phyloP scores from a whole-genome alignment of 30 jellyfish, hydroid and myxozoan species.

The Turritopsis rubra region DNA sequence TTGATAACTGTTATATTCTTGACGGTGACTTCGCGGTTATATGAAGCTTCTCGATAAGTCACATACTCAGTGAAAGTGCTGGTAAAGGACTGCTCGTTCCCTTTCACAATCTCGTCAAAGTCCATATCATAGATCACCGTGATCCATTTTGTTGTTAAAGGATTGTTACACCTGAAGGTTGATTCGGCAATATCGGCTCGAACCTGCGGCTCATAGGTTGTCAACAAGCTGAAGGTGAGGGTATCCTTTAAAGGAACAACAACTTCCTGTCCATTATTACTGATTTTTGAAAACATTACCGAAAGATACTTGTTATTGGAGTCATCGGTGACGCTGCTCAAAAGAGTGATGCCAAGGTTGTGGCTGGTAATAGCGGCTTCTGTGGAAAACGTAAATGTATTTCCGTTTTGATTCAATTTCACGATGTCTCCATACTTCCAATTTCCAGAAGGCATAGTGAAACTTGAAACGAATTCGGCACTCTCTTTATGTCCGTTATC shows the following conservation, averaged over 20 bases:
- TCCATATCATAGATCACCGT: slow-evolving; percentile 32
- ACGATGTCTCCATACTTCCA: slow-evolving; percentile 17
- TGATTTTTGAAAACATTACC: not conserved
- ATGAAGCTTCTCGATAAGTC: slow-evolving; percentile 27
- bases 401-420: slow-evolving; percentile 9
- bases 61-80: slow-evolving; percentile 43
- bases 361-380: not conserved
- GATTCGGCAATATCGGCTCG: slow-evolving; percentile 31
- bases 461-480: not conserved
- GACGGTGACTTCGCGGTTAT: slow-evolving; percentile 39
- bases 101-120: slow-evolving; percentile 42
- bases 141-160: slow-evolving; percentile 31
- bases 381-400: not conserved
- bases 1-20: slow-evolving; percentile 41
- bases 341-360: not conserved
- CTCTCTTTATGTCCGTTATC: not conserved
- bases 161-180: slow-evolving; percentile 46
- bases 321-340: not conserved
- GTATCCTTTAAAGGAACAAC: slow-evolving; percentile 26
- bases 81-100: slow-evolving; percentile 41
- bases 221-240: slow-evolving; percentile 24
- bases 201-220: slow-evolving; percentile 48
- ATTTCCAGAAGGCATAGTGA: not conserved
- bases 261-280: not conserved
- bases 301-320: not conserved